phyloP scores from a whole-genome alignment of 2,113 vertebrate genomes.

The Dunckerocampus dactyliophorus region DNA sequence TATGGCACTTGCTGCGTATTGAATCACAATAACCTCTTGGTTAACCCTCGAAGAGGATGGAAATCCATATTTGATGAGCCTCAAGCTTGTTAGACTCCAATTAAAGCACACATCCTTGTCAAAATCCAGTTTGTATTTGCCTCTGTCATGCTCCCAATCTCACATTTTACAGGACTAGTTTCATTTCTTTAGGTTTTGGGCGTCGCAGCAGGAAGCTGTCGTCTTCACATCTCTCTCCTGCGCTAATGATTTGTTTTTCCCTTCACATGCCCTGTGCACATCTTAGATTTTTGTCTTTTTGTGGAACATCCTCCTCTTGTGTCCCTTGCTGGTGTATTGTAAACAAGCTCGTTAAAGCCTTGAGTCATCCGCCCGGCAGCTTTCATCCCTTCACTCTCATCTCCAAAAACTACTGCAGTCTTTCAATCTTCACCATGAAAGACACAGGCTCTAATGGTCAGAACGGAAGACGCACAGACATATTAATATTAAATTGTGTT shows the following conservation, averaged over 20 bases:
- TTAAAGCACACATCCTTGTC: neutral
- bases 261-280: neutral
- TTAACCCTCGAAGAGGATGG: neutral
- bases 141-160: neutral
- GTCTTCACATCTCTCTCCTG: neutral
- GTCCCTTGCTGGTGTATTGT: conserved; percentile 34
- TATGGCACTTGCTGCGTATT: neutral
- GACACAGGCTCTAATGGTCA: neutral
- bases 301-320: conserved; percentile 4
- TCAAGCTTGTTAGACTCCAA: conserved; percentile 3
- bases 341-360: conserved; percentile 22
- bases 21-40: neutral
- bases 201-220: neutral
- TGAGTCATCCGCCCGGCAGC: neutral
- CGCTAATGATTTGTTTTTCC: conserved; percentile 7
- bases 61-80: conserved; percentile 6
- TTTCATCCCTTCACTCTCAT: conserved; percentile 10
- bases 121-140: neutral
- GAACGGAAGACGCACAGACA: neutral
- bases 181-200: neutral
- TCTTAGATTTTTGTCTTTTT: conserved; percentile 1
- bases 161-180: neutral
- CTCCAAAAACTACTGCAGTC: conserved; percentile 1
- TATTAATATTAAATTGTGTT: conserved; percentile 43
- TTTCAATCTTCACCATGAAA: conserved; percentile 15